Evolutionary conservation across 2,888 invertebrate species (phyloP).

Genomic region (Nephrocerus scutellatus): DNA sequence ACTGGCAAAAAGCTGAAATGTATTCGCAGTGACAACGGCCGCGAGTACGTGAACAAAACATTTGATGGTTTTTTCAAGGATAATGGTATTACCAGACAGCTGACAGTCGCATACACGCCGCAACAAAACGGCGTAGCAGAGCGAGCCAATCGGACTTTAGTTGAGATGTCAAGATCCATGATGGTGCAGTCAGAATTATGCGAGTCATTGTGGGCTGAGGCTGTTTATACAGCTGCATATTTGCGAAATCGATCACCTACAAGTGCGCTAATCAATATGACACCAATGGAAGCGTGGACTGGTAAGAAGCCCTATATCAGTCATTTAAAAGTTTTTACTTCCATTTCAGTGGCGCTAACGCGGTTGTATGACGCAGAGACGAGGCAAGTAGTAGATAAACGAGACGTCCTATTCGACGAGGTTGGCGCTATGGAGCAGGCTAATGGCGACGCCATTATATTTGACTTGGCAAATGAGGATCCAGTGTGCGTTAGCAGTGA

Average conservation of each 20-base stretch:
- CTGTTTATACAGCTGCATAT: constrained; percentile 14
- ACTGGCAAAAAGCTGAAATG: constrained; percentile 16
- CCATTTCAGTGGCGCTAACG: constrained; percentile 6
- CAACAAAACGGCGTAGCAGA: constrained; percentile 21
- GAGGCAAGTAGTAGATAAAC: constrained; percentile 12
- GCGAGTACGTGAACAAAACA: constrained; percentile 14
- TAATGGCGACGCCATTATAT: too few species aligned
- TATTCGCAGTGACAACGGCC: constrained; percentile 16
- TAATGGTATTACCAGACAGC: constrained; percentile 15
- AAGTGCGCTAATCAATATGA: constrained; percentile 4
- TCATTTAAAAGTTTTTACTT: constrained; percentile 14
- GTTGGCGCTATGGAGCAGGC: too few species aligned
- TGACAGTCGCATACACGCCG: constrained; percentile 15
- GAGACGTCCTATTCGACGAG: constrained; percentile 2
- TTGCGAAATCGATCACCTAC: constrained; percentile 15
- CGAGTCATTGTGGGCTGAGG: constrained; percentile 24
- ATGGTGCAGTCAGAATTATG: constrained; percentile 23
- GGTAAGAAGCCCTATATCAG: constrained; percentile 11
- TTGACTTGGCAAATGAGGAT: too few species aligned
- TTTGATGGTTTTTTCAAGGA: constrained; percentile 12
- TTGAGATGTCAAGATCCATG: constrained; percentile 29
- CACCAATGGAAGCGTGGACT: constrained; percentile 13
- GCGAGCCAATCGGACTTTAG: constrained; percentile 17
- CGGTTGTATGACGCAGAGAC: constrained; percentile 9
- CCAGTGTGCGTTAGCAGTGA: too few species aligned